Base-by-base conservation (phyloP, 2,113 vertebrate species). In the Reinhardtius hippoglossoides region DNA sequence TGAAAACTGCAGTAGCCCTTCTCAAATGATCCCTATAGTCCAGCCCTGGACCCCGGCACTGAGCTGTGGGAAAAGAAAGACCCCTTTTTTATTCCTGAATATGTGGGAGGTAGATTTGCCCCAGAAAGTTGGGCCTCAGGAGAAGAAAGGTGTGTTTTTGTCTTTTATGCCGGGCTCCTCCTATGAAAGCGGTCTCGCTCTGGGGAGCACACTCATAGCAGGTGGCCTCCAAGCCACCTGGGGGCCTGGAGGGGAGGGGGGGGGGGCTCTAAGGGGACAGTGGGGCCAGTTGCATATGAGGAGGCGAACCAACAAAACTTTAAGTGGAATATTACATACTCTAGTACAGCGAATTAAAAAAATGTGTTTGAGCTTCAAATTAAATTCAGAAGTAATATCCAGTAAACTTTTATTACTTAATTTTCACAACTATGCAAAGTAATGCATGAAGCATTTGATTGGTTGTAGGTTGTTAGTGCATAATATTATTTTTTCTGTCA, bases 101-200 rank as follows among this genome's bases (percentile, higher is more conserved):
- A 95, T 94, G 94, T 94, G 94, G 94, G 93, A 93, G 94, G 94
- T 93, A 94, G 90, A 88, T 93, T 88, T 93, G 86, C 92, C 83
- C 89, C 88, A 92, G 92, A 93, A 93, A 94, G 91, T 94, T 92
- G 89, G 93, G 91, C 90, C 91, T 92, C 93, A 76, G 80, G 92
- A 94, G 93, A 94, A 95, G 92, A 95, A 95, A 95, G 94, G 93
- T 94, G 94, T 93, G 93, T 94, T 93, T 95, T 94, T 93, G 87
- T 93, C 91, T 93, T 94, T 95, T 91, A 91, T 78, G 83, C 76
- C 8, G 70, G 68, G 81, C 85, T 84, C 77, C 80, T 87, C 86
- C 88, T 88, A 89, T 94, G 86, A 93, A 94, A 94, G 94, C 90
- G 79, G 94, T 93, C 91, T 93, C 89, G 89, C 93, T 93, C 92